Percentiles rank a stretch among this genome's conserved stretches.
Conservation (phyloP, 2,888 invertebrate species). For the Amphipyra tragopoginis region DNA sequence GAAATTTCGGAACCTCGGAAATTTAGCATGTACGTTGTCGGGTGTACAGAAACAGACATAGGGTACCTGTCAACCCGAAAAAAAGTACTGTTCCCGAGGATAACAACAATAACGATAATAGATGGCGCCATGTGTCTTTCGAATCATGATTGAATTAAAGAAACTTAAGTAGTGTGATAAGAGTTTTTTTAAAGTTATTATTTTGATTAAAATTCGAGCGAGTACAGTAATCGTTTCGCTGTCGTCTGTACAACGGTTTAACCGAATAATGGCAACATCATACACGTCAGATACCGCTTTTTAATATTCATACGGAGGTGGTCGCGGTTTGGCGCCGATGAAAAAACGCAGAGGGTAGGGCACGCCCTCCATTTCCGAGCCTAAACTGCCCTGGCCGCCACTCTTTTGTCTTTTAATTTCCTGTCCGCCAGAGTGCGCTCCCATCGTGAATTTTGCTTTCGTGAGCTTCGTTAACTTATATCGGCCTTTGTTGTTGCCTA, state of each 20-base stretch:
- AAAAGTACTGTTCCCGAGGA: too few relatives aligned
- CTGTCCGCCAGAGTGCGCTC: slow-evolving; percentile 84
- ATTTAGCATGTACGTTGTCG: too few relatives aligned
- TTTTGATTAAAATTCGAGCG: not conserved
- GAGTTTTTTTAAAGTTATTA: too few relatives aligned
- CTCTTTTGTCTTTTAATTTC: slow-evolving; percentile 90
- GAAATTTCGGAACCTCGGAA: too few relatives aligned
- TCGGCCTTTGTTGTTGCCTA: slow-evolving; percentile 87
- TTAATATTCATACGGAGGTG: slow-evolving; percentile 72
- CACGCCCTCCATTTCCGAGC: slow-evolving; percentile 85
- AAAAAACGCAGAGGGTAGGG: slow-evolving; percentile 73
- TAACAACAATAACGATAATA: too few relatives aligned
- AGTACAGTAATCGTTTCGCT: slow-evolving; percentile 7
- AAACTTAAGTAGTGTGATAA: too few relatives aligned
- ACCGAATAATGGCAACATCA: slow-evolving; percentile 40
- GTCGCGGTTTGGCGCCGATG: slow-evolving; percentile 72
- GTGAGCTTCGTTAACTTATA: slow-evolving; percentile 88
- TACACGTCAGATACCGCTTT: slow-evolving; percentile 48
- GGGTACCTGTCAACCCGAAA: too few relatives aligned
- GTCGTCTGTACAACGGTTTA: slow-evolving; percentile 19
- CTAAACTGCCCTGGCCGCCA: slow-evolving; percentile 83
- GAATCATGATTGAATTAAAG: too few relatives aligned
- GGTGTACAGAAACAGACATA: too few relatives aligned
- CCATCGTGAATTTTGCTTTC: slow-evolving; percentile 87
- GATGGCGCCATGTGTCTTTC: too few relatives aligned